These are phyloP conservation scores for Contarinia nasturtii DNA, from an alignment of 1,140 invertebrate genomes.

Conservation along the genomic window DNA sequence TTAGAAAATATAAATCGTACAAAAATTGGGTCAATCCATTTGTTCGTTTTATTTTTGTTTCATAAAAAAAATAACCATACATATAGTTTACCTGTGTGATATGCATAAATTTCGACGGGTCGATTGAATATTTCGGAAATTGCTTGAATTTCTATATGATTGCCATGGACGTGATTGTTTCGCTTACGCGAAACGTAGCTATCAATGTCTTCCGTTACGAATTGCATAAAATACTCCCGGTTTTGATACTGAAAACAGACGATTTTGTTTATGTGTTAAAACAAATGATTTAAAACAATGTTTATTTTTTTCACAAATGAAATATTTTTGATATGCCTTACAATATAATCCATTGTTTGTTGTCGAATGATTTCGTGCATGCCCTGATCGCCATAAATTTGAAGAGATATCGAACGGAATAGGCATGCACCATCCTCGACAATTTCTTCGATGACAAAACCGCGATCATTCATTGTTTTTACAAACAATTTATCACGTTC, in stretches of 20 bases:
- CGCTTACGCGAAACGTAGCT: constrained; percentile 69
- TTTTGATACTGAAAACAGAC: constrained; percentile 36
- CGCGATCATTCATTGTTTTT: constrained; percentile 47
- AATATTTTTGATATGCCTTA: constrained; percentile 25
- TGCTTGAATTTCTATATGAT: constrained; percentile 88
- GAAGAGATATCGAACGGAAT: constrained; percentile 80
- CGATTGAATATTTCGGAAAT: constrained; percentile 86
- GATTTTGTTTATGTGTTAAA: neutral
- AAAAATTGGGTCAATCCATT: too few relatives aligned
- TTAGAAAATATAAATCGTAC: too few relatives aligned
- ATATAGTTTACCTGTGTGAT: constrained; percentile 46
- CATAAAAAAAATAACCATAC: too few relatives aligned
- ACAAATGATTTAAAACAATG: too few relatives aligned
- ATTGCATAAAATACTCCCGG: constrained; percentile 80
- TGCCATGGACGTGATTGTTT: constrained; percentile 65
- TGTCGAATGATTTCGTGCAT: constrained; percentile 72
- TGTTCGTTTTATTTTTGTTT: too few relatives aligned
- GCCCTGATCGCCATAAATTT: constrained; percentile 85
- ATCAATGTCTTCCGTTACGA: constrained; percentile 82
- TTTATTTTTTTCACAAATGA: neutral
- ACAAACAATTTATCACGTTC: constrained; percentile 48
- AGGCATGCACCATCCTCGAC: constrained; percentile 85
- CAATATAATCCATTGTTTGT: constrained; percentile 87
- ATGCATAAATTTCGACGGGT: constrained; percentile 84
- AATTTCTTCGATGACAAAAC: constrained; percentile 74